These are phyloP conservation scores for Argyresthia albistria DNA, from an alignment of 2,888 invertebrate species.

Conservation along the genomic window DNA sequence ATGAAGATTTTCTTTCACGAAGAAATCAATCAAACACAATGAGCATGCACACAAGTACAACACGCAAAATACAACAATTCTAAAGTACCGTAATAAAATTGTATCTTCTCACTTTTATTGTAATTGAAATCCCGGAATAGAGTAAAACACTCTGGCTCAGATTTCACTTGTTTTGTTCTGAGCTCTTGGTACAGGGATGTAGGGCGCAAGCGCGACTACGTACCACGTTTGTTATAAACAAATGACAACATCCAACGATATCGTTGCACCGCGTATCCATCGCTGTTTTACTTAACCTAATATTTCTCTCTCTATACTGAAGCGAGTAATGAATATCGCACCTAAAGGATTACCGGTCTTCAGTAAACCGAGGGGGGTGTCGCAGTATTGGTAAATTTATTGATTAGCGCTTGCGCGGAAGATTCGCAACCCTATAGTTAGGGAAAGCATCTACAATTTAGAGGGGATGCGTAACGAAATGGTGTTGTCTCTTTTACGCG, in stretches of 20 bases:
- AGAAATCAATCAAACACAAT: background rate
- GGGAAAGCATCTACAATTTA: slow-evolving; percentile 7
- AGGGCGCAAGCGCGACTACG: slow-evolving; percentile 50
- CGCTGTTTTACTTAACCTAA: slow-evolving; percentile 15
- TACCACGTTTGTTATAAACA: slow-evolving; percentile 29
- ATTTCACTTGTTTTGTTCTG: slow-evolving; percentile 56
- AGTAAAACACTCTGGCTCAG: slow-evolving; percentile 47
- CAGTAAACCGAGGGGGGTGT: background rate
- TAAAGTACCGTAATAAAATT: no score
- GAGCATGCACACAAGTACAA: background rate
- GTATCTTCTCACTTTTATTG: slow-evolving; percentile 37
- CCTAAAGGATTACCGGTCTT: background rate
- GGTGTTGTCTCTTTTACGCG: slow-evolving; percentile 10
- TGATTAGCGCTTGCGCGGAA: slow-evolving; percentile 61
- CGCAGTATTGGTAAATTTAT: slow-evolving; percentile 32
- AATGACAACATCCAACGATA: background rate
- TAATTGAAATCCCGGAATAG: slow-evolving; percentile 20
- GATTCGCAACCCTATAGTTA: slow-evolving; percentile 31
- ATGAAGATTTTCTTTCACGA: background rate
- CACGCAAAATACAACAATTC: background rate
- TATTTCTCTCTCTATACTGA: no score
- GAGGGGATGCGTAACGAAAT: slow-evolving; percentile 10
- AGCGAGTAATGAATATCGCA: no score
- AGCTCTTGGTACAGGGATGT: slow-evolving; percentile 48
- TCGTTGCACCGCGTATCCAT: slow-evolving; percentile 16